Evolutionary conservation across 2,797 vertebrate species (phyloP), one percentile per base, ranked within the genome.

Genomic region (Fundulus diaphanus): DNA sequence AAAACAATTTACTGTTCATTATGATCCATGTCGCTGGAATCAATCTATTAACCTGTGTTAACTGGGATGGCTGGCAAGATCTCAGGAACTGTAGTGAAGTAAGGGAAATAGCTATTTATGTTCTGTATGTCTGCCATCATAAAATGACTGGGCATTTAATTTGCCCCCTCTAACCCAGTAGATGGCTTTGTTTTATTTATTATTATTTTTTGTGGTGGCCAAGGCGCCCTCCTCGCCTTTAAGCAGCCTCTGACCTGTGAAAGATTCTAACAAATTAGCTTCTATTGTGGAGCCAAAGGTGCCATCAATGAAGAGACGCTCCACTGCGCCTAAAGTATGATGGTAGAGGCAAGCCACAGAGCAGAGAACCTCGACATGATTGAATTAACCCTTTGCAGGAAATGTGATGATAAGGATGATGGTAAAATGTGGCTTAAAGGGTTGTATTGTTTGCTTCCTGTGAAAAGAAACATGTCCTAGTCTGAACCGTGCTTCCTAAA

Each of bases 1-100:
- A 98, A 99, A 99, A 99, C 97, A 99, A 99, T 99, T 99, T 99
- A 98, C 97, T 98, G 97, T 99, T 99, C 98, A 99, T 99, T 99
- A 99, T 99, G 97, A 97, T 96, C 95, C 96, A 96, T 99, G 97
- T 99, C 97, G 97, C 95, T 96, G 96, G 96, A 98, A 98, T 99
- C 97, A 98, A 98, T 98, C 97, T 98, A 99, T 99, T 99, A 99
- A 97, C 97, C 96, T 97, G 96, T 93, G 97, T 97, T 98, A 99
- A 99, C 97, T 96, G 97, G 96, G 95, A 94, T 94, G 93, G 96
- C 96, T 96, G 96, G 96, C 90, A 93, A 96, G 96, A 96, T 95
- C 95, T 92, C 95, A 89, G 88, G 89, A 90, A 94, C 91, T 87
- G 82, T 89, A 86, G 80, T 74, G 86, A 87, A 89, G 92, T 85